phyloP scores from a whole-genome alignment of 2,113 vertebrate genomes.

The Propithecus coquereli region DNA sequence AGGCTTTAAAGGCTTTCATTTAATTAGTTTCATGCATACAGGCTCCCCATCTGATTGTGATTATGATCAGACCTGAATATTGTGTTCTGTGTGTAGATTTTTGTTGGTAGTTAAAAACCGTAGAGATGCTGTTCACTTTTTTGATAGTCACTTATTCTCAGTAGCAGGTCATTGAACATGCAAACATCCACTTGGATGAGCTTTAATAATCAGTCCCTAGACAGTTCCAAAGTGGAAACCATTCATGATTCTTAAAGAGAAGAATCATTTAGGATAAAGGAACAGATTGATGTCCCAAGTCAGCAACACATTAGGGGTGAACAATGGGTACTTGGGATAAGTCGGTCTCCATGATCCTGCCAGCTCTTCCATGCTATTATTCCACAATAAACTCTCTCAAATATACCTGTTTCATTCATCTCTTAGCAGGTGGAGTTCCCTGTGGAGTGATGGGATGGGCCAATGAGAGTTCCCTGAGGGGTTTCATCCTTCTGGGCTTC shows the following conservation, averaged over 20 bases:
- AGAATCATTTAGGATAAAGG: no score
- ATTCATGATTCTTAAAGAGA: background rate
- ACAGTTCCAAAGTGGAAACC: background rate
- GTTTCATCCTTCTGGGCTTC: conserved; percentile 56
- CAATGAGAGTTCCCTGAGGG: background rate
- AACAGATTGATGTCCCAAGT: background rate
- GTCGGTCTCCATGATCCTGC: background rate
- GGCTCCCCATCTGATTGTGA: no score
- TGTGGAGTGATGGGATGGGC: background rate
- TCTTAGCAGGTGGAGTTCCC: background rate
- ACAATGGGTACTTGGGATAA: background rate
- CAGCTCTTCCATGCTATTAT: no score
- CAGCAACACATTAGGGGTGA: background rate
- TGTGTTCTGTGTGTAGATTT: background rate
- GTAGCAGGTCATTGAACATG: background rate
- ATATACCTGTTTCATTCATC: background rate
- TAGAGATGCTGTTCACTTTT: background rate
- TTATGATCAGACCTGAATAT: background rate
- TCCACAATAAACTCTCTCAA: background rate
- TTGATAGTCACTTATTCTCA: background rate
- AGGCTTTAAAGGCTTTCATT: background rate
- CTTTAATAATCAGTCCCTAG: background rate
- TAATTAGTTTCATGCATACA: background rate
- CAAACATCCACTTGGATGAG: background rate
- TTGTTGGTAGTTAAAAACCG: background rate